Evolutionary conservation across 2,113 vertebrate genomes (phyloP).

Genomic region (Mobula hypostoma): DNA sequence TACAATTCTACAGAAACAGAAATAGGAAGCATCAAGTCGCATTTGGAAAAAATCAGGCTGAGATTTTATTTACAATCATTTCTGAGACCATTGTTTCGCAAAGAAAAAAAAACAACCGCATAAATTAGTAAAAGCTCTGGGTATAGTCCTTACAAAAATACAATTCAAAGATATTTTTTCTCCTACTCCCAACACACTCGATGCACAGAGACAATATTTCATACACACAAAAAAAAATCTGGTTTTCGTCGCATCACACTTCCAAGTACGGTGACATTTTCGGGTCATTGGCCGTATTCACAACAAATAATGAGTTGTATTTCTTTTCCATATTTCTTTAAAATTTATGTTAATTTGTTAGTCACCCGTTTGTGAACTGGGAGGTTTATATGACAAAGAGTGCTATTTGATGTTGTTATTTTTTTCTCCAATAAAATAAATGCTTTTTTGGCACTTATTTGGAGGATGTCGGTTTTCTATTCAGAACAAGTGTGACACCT

Average conservation of each 20-base stretch:
- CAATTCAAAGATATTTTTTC: constrained; percentile 17
- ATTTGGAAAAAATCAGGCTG: constrained; percentile 37
- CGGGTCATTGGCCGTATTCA: constrained; percentile 8
- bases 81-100: constrained; percentile 36
- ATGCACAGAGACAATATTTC: constrained; percentile 30
- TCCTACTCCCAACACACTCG: not conserved
- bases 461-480: constrained; percentile 43
- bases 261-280: constrained; percentile 22
- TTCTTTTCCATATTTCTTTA: not conserved
- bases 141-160: constrained; percentile 37
- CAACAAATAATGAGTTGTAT: constrained; percentile 2
- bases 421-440: not conserved
- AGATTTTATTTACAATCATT: constrained; percentile 38
- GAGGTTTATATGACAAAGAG: not conserved
- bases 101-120: constrained; percentile 34
- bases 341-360: not conserved
- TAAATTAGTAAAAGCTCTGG: constrained; percentile 37
- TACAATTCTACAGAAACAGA: not conserved
- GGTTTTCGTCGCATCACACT: constrained; percentile 22
- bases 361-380: not conserved
- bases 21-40: constrained; percentile 31
- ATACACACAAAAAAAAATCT: constrained; percentile 25
- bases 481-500: constrained; percentile 97
- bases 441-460: constrained; percentile 11
- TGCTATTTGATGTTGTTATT: not conserved